Conservation (phyloP, 2,797 vertebrate genomes). For the Urophycis tenuis region DNA sequence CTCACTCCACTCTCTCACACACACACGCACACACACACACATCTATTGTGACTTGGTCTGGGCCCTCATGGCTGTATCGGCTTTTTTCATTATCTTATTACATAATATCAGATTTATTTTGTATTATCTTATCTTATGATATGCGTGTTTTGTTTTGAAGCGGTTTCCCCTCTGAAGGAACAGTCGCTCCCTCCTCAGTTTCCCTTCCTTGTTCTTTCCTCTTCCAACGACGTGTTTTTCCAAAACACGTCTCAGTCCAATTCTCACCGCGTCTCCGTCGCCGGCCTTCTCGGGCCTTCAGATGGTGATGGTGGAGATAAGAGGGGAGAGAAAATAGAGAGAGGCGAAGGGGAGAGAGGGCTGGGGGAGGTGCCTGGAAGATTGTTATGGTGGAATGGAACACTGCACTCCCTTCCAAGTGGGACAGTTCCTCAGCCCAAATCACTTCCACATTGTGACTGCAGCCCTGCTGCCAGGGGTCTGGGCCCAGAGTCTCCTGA, state of each 20-base stretch:
- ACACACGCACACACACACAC: no score
- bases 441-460: constrained; percentile 30
- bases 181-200: not conserved
- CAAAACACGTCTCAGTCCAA: constrained; percentile 3
- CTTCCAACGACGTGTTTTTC: constrained; percentile 8
- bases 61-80: not conserved
- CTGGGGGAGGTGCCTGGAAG: not conserved
- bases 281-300: not conserved
- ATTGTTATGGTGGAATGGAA: constrained; percentile 26
- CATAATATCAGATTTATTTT: no score
- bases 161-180: not conserved
- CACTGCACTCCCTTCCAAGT: constrained; percentile 20
- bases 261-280: constrained; percentile 8
- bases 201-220: not conserved
- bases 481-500: constrained; percentile 9
- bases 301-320: constrained; percentile 11
- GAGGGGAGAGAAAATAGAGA: not conserved
- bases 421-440: constrained; percentile 20
- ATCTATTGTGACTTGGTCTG: no score
- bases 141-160: not conserved
- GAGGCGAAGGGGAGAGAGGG: not conserved
- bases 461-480: not conserved
- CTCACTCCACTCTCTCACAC: no score
- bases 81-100: not conserved
- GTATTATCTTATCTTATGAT: no score